These are phyloP conservation scores for Papilio polytes DNA, from an alignment of 1,140 invertebrate genomes.

Conservation along the genomic window DNA sequence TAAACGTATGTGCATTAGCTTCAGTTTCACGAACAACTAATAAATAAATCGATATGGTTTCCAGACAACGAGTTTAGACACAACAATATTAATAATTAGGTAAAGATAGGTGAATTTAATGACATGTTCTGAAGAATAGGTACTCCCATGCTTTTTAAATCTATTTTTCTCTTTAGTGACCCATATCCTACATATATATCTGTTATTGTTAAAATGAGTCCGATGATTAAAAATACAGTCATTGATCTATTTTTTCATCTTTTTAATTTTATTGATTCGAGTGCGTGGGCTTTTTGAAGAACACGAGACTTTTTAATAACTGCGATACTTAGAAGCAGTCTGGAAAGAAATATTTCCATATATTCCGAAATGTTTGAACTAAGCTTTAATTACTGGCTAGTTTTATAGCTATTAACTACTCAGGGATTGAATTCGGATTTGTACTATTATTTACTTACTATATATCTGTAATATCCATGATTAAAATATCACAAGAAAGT, in stretches of 20 bases:
- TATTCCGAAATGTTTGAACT: too few species aligned
- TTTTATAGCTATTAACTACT: not conserved
- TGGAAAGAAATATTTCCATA: too few species aligned
- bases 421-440: not conserved
- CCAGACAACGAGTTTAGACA: conserved; percentile 59
- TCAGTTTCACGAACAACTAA: conserved; percentile 39
- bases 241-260: too few species aligned
- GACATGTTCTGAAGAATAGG: not conserved
- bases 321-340: too few species aligned
- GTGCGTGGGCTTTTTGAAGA: not conserved
- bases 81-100: conserved; percentile 17
- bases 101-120: not conserved
- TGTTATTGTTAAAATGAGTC: too few species aligned
- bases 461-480: not conserved
- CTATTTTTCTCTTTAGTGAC: too few species aligned
- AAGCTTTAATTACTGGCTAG: too few species aligned
- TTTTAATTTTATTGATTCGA: not conserved
- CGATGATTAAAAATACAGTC: too few species aligned
- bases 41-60: conserved; percentile 68
- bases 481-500: conserved; percentile 12
- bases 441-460: not conserved
- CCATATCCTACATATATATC: too few species aligned
- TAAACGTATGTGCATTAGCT: conserved; percentile 11
- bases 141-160: not conserved
- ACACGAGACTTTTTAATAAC: not conserved